Conservation (phyloP, 2,888 invertebrate genomes). For the Eretmocerus hayati region DNA sequence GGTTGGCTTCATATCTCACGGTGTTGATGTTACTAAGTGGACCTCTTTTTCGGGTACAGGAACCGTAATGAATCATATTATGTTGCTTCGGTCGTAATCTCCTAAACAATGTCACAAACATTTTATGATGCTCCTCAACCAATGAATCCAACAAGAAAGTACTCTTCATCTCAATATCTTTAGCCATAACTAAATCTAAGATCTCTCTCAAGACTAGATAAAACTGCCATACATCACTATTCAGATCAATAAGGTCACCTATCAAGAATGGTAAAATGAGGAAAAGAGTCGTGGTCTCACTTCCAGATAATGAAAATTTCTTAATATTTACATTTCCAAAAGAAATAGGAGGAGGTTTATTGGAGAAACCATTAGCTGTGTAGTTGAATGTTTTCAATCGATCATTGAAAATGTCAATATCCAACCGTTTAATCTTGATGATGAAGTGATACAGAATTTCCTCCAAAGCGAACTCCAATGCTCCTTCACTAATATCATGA, state of each 20-base stretch:
- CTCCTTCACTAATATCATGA: constrained; percentile 7
- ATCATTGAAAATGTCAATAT: constrained; percentile 1
- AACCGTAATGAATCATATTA: constrained; percentile 1
- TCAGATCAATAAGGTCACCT: constrained; percentile 1
- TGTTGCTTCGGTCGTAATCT: constrained; percentile 8
- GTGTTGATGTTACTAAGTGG: constrained; percentile 3
- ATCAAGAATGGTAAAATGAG: constrained; percentile 6
- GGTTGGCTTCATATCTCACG: constrained; percentile 1
- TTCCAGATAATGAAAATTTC: not conserved
- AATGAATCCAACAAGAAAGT: constrained; percentile 4
- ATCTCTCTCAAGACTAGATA: constrained; percentile 16
- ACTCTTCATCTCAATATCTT: constrained; percentile 3
- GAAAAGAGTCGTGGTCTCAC: constrained; percentile 12
- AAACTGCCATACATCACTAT: constrained; percentile 12
- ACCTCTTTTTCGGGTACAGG: not conserved
- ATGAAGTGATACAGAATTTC: not conserved
- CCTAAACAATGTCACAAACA: constrained; percentile 9
- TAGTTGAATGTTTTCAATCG: constrained; percentile 11
- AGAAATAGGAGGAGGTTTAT: constrained; percentile 5
- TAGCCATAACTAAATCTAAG: constrained; percentile 4
- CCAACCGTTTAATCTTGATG: not conserved
- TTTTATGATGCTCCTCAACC: constrained; percentile 10
- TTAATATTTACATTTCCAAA: not conserved
- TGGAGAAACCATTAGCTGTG: constrained; percentile 6
- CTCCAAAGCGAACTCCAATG: not conserved